Evolutionary conservation across 2,797 vertebrate genomes (phyloP).

Genomic region (Phylloscopus collybita): DNA sequence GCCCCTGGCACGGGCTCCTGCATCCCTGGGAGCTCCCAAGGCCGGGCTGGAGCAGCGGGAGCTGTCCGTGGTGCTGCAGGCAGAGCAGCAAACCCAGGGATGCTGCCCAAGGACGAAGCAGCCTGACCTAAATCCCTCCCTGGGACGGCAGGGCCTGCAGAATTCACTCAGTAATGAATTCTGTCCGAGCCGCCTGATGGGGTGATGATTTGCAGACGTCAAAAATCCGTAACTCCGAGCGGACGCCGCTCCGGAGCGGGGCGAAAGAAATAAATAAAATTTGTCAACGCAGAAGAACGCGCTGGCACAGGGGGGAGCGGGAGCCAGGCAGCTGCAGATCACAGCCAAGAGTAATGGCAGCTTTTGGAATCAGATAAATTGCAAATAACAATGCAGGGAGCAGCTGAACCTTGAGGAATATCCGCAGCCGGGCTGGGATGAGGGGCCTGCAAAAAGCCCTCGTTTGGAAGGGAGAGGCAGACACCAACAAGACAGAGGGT

Average conservation of each 20-base stretch:
- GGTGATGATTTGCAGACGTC: constrained; percentile 62
- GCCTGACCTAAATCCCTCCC: constrained; percentile 51
- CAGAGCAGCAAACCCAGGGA: neutral
- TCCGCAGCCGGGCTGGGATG: constrained; percentile 13
- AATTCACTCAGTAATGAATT: constrained; percentile 36
- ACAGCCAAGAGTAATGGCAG: constrained; percentile 61
- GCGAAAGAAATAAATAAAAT: constrained; percentile 51
- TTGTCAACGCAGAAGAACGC: constrained; percentile 54
- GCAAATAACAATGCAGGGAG: constrained; percentile 68
- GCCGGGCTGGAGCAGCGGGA: neutral
- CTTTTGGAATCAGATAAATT: constrained; percentile 76
- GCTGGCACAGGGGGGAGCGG: constrained; percentile 51
- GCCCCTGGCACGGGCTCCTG: neutral
- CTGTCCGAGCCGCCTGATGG: constrained; percentile 54
- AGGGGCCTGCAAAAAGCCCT: constrained; percentile 30
- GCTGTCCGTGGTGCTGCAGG: neutral
- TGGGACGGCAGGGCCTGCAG: neutral
- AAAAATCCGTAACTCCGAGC: constrained; percentile 52
- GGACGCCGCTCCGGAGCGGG: constrained; percentile 8
- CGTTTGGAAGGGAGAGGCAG: neutral
- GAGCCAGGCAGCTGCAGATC: constrained; percentile 33
- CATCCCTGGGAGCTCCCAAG: neutral
- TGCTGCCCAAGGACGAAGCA: constrained; percentile 57
- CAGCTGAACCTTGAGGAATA: constrained; percentile 67
- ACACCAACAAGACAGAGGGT: neutral